A percentile compares a stretch with the other conserved stretches of the same genome.
Conservation (phyloP, 1,140 invertebrate genomes). For the Pissodes strobi region DNA sequence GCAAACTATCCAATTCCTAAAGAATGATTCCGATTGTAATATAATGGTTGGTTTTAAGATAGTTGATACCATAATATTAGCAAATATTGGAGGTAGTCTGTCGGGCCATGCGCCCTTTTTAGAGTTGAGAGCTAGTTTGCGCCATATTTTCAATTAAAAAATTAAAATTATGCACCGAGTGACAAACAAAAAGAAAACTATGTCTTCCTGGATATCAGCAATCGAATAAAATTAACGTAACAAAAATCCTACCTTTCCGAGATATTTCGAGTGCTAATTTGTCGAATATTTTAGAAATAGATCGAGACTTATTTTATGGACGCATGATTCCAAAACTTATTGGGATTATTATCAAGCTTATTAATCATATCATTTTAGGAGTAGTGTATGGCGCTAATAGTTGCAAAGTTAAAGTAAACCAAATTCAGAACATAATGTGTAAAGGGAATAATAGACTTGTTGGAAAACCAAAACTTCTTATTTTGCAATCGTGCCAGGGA, state of each 20-base stretch:
- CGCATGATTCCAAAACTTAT: too few relatives aligned
- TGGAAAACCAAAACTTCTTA: conserved; percentile 47
- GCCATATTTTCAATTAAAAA: too few relatives aligned
- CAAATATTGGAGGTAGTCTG: too few relatives aligned
- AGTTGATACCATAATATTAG: too few relatives aligned
- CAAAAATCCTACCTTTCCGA: not conserved
- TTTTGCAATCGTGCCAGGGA: conserved; percentile 51
- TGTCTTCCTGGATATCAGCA: not conserved
- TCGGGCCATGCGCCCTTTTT: too few relatives aligned
- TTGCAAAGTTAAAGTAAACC: conserved; percentile 39
- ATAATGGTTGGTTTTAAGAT: too few relatives aligned
- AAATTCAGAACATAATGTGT: conserved; percentile 40
- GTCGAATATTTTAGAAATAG: too few relatives aligned
- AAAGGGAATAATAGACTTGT: conserved; percentile 34
- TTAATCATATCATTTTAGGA: conserved; percentile 29
- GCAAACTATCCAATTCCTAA: too few relatives aligned
- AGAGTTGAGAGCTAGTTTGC: too few relatives aligned
- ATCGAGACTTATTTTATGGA: too few relatives aligned
- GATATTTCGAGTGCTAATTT: not conserved
- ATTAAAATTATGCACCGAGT: too few relatives aligned
- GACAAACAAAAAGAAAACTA: not conserved
- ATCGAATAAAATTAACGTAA: conserved; percentile 4
- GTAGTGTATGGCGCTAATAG: conserved; percentile 49
- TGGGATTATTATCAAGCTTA: not conserved
- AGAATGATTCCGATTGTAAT: too few relatives aligned